Percentiles rank a stretch among this genome's conserved stretches.
Evolutionary conservation across 2,113 vertebrate genomes (phyloP).

Genomic region (Eidolon helvum): DNA sequence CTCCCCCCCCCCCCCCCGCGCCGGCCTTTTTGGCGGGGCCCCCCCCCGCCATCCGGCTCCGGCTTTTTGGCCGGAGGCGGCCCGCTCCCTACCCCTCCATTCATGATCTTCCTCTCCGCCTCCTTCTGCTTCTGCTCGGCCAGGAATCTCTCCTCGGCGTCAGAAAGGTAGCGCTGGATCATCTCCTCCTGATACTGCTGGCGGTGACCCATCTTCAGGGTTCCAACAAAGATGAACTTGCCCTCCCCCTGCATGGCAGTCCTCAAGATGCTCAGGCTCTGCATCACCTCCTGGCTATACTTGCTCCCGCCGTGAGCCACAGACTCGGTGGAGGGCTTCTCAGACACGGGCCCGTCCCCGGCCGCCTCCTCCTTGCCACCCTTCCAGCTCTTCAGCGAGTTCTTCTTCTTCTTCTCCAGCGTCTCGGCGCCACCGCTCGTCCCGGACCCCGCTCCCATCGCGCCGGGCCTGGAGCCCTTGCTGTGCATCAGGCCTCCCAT

Average conservation of each 20-base stretch:
- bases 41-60: conserved; percentile 79
- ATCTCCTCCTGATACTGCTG: conserved; percentile 98
- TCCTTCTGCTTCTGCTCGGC: conserved; percentile 92
- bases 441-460: not conserved
- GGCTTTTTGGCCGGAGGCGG: conserved; percentile 73
- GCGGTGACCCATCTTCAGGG: conserved; percentile 92
- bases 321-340: conserved; percentile 79
- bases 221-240: conserved; percentile 91
- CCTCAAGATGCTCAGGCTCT: conserved; percentile 92
- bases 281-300: conserved; percentile 93
- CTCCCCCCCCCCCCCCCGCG: conserved; percentile 79
- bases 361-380: conserved; percentile 90
- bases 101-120: conserved; percentile 84
- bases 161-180: conserved; percentile 94
- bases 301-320: conserved; percentile 83
- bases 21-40: conserved; percentile 77
- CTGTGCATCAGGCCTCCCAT: conserved; percentile 96
- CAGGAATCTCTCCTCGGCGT: conserved; percentile 92
- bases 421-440: conserved; percentile 82
- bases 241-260: conserved; percentile 95
- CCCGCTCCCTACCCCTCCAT: conserved; percentile 46
- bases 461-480: conserved; percentile 80
- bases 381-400: conserved; percentile 88
- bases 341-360: conserved; percentile 73
- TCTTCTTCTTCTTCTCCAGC: conserved; percentile 93